Base-by-base conservation (phyloP, 2,113 vertebrate genomes). In the Scatophagus argus region DNA sequence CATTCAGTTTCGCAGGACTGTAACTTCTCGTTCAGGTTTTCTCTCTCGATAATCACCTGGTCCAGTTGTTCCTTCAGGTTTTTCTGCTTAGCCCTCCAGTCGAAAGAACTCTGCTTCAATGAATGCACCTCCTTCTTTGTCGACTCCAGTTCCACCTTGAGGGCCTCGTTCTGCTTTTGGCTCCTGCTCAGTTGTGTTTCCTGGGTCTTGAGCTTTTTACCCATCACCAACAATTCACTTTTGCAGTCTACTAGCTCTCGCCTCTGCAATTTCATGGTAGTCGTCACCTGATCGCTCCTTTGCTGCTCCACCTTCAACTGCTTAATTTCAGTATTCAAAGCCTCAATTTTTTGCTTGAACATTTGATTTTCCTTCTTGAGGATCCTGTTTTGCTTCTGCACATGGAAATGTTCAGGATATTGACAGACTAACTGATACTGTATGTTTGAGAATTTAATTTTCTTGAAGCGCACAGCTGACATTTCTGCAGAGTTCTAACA, bases 51-150 rank as follows among this genome's bases (percentile, higher is more conserved):
- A 4, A 39, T 3, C 0, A 4, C 55, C 41, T 49, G 74, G 8
- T 62, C 58, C 32, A 59, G 56, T 1, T n/a, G 21, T 6, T 68
- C 55, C 62, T 62, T 78, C 62, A 73, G 62, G 14, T 19, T 39
- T 4, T 67, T 44, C 25, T 47, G 54, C 54, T 67, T 39, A 3
- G 39, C 21, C 23, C 47, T 77, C 21, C 66, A 61, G 16, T 0
- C 4, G 31, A 27, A 14, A 0, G 19, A 11, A 0, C 21, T 10
- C 38, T 56, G 31, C 47, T 56, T 67, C 1, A 7, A 38, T 1
- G 32, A 32, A 31, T 71, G 38, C 44, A 67, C 55, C 68, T 39
- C 39, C 39, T 29, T 62, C 68, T 29, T 77, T 3, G 9, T 0
- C 0, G n/a, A 62, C 38, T 73, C 54, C 5, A 67, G 21, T 6